A percentile compares a stretch with the other conserved stretches of the same genome.
Conservation (phyloP, 2,888 invertebrate species). For the Tineola bisselliella region DNA sequence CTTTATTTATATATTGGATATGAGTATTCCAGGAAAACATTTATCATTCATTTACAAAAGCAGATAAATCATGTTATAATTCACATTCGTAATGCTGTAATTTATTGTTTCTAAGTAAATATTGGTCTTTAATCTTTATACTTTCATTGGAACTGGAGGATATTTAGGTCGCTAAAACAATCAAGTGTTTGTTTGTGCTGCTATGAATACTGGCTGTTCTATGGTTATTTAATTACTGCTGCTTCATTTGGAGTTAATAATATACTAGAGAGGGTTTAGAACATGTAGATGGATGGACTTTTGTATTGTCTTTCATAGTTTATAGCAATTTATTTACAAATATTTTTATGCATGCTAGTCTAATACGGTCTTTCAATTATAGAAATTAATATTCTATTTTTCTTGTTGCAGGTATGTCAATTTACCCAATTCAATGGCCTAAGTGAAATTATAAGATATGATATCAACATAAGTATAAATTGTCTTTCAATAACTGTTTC, state of each 20-base stretch:
- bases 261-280: background rate
- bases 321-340: background rate
- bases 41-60: too few species aligned
- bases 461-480: too few species aligned
- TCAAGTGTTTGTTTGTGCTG: background rate
- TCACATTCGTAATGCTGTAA: background rate
- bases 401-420: slow-evolving; percentile 27
- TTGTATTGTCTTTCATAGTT: background rate
- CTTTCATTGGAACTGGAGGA: background rate
- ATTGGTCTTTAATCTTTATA: background rate
- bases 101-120: background rate
- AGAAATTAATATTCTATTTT: slow-evolving; percentile 15
- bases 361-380: background rate
- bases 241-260: background rate
- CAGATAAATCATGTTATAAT: background rate
- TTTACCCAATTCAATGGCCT: slow-evolving; percentile 23
- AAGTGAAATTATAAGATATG: background rate
- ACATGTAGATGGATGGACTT: background rate
- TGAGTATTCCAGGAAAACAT: too few species aligned
- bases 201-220: too few species aligned
- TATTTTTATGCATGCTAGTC: background rate
- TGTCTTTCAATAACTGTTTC: too few species aligned
- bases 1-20: too few species aligned
- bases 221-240: background rate
- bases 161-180: background rate